Evolutionary conservation across 2,888 invertebrate genomes (phyloP).

Genomic region (Drepanosiphum platanoidis): DNA sequence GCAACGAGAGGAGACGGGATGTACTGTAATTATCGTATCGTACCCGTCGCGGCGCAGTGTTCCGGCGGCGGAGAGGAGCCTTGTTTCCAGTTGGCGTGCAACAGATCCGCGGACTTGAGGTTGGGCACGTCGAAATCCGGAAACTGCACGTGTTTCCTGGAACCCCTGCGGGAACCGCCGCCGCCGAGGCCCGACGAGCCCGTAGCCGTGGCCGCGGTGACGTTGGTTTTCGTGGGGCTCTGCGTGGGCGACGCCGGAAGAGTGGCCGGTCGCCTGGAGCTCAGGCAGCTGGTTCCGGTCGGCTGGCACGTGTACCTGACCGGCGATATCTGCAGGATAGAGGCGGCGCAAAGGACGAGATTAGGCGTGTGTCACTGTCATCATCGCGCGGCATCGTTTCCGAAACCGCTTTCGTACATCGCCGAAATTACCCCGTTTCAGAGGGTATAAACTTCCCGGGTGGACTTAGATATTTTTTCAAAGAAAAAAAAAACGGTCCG

Average conservation of each 20-base stretch:
- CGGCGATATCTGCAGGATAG: constrained; percentile 68
- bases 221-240: constrained; percentile 70
- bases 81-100: constrained; percentile 59
- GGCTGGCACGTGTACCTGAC: constrained; percentile 71
- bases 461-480: too few relatives aligned
- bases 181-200: not conserved
- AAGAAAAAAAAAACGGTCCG: too few relatives aligned
- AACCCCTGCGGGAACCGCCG: constrained; percentile 67
- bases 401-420: too few relatives aligned
- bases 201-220: constrained; percentile 66
- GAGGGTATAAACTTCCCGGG: too few relatives aligned
- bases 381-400: too few relatives aligned
- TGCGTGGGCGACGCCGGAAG: constrained; percentile 71
- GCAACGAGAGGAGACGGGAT: too few relatives aligned
- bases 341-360: not conserved
- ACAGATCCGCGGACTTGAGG: constrained; percentile 30
- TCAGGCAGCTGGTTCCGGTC: constrained; percentile 71
- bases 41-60: not conserved
- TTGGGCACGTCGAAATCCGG: constrained; percentile 42
- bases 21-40: too few relatives aligned
- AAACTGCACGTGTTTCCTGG: constrained; percentile 78
- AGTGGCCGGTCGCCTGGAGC: constrained; percentile 68
- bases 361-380: too few relatives aligned
- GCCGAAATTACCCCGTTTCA: too few relatives aligned
- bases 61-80: constrained; percentile 36